Conservation (phyloP, 1,140 invertebrate species). For the Lethrus apterus region DNA sequence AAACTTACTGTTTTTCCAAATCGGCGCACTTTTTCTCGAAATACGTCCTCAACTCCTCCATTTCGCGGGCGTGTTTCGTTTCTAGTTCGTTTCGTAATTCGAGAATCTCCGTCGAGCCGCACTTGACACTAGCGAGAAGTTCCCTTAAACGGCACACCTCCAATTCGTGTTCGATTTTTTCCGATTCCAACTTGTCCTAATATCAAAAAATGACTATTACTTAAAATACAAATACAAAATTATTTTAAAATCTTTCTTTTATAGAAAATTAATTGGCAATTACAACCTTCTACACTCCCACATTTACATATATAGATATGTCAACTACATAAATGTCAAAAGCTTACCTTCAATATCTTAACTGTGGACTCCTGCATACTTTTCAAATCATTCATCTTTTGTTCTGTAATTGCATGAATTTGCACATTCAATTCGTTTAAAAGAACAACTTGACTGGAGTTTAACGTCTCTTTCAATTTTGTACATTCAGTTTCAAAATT, state of each 20-base stretch:
- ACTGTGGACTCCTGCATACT: conserved; percentile 18
- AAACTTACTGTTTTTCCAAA: conserved; percentile 61
- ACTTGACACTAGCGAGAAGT: conserved; percentile 44
- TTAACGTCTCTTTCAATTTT: conserved; percentile 18
- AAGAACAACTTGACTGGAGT: conserved; percentile 10
- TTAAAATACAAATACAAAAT: no score
- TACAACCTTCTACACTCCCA: no score
- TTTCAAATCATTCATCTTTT: conserved; percentile 15
- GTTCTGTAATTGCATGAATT: conserved; percentile 18
- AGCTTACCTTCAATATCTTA: conserved; percentile 20
- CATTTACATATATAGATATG: no score
- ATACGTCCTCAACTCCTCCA: conserved; percentile 68
- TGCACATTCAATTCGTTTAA: conserved; percentile 19
- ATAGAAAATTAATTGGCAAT: no score
- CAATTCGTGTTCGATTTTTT: conserved; percentile 40
- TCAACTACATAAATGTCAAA: background rate
- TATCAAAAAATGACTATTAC: conserved; percentile 12
- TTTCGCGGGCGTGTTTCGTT: conserved; percentile 58
- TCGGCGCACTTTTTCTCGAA: conserved; percentile 71
- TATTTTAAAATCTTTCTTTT: background rate
- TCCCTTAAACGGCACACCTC: conserved; percentile 44
- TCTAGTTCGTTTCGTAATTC: conserved; percentile 50
- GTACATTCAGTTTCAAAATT: conserved; percentile 19
- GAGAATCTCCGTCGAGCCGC: conserved; percentile 45
- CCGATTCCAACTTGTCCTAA: conserved; percentile 27